Conservation (phyloP, 2,888 invertebrate genomes). For the Neoaliturus tenellus region DNA sequence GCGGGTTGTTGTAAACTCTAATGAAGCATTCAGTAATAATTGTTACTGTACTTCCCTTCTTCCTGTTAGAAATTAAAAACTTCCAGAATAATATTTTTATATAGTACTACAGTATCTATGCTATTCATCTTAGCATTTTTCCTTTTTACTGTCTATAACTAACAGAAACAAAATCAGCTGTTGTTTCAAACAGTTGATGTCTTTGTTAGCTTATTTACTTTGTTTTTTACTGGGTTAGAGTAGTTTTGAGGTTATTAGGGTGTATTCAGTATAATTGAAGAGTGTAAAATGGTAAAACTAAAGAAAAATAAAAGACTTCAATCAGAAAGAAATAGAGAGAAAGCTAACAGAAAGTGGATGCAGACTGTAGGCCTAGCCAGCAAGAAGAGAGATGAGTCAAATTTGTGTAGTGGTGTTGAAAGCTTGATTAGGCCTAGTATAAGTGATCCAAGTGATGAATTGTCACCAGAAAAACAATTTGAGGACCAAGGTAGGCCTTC, state of each 20-base stretch:
- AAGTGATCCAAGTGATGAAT: slow-evolving; percentile 10
- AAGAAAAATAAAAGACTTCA: too few species aligned
- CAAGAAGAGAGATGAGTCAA: slow-evolving; percentile 28
- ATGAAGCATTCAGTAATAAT: slow-evolving; percentile 18
- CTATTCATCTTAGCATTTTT: background rate
- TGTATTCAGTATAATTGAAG: background rate
- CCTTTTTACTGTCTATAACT: slow-evolving; percentile 19
- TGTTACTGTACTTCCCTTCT: background rate
- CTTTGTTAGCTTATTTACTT: slow-evolving; percentile 17
- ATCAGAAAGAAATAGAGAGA: background rate
- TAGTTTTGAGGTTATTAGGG: too few species aligned
- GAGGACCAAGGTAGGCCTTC: slow-evolving; percentile 32
- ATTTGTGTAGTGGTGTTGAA: slow-evolving; percentile 42
- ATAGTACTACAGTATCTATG: background rate
- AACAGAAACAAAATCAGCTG: slow-evolving; percentile 3
- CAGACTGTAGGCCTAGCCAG: slow-evolving; percentile 32
- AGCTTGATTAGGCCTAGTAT: slow-evolving; percentile 31
- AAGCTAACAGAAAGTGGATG: slow-evolving; percentile 7
- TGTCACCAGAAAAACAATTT: slow-evolving; percentile 30
- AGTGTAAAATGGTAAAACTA: too few species aligned
- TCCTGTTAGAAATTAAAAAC: background rate
- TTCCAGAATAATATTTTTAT: background rate
- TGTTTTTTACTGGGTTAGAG: background rate
- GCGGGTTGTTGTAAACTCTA: slow-evolving; percentile 13
- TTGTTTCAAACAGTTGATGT: background rate